A percentile compares a stretch with the other conserved stretches of the same genome.
phyloP scores from a whole-genome alignment of 2,113 vertebrate genomes.

The Saimiri boliviensis region DNA sequence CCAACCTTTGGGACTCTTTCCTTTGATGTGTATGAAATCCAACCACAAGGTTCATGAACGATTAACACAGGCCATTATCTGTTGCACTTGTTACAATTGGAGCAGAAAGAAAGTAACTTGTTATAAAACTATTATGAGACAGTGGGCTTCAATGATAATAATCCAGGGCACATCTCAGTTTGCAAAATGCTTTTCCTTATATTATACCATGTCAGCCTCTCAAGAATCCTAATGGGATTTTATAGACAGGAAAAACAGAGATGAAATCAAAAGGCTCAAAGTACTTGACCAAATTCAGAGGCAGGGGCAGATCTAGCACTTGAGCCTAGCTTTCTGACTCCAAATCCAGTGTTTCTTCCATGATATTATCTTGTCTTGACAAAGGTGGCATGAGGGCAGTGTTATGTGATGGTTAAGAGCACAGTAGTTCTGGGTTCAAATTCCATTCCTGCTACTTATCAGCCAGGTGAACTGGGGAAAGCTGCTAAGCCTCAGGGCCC shows the following conservation, averaged over 20 bases:
- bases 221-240: background rate
- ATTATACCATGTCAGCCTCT: background rate
- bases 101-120: background rate
- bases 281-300: conserved; percentile 31
- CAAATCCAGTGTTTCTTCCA: background rate
- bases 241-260: background rate
- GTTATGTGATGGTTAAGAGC: background rate
- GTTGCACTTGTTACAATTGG: background rate
- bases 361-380: background rate
- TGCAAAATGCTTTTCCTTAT: background rate
- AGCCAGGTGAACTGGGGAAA: background rate
- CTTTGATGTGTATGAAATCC: conserved; percentile 31
- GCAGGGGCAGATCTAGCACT: background rate
- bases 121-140: background rate
- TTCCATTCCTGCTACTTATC: background rate
- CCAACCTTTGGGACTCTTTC: background rate
- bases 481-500: background rate
- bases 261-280: background rate
- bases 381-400: background rate
- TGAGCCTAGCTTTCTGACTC: background rate
- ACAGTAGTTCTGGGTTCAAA: background rate
- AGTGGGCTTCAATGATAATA: background rate
- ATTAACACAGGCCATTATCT: background rate
- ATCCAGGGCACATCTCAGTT: background rate
- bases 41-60: background rate